Conservation (phyloP, 2,797 vertebrate species). For the Argya squamiceps region DNA sequence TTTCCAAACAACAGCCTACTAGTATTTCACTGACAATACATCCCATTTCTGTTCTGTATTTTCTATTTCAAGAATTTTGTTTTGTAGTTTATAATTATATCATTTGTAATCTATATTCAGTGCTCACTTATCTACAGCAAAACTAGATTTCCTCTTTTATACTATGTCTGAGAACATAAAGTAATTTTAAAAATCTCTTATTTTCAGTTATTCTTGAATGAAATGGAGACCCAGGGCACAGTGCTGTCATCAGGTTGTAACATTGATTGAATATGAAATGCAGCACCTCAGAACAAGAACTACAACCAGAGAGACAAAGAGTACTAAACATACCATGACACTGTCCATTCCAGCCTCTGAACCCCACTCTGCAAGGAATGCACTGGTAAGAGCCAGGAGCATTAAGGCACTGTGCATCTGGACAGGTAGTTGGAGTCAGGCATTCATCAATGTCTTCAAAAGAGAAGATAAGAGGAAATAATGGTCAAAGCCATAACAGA, state of each 20-base stretch:
- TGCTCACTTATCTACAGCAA: not conserved
- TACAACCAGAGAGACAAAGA: not conserved
- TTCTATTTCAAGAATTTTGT: not conserved
- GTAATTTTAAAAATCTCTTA: not conserved
- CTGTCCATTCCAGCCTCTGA: conserved; percentile 84
- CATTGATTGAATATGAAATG: not conserved
- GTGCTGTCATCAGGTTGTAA: not conserved
- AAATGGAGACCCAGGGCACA: not conserved
- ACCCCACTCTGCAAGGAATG: conserved; percentile 85
- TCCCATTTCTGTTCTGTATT: not conserved
- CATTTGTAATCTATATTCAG: not conserved
- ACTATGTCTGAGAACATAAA: not conserved
- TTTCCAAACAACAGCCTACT: not conserved
- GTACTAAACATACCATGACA: conserved; percentile 84
- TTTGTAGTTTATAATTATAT: not conserved
- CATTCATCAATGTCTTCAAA: conserved; percentile 90
- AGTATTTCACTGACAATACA: not conserved
- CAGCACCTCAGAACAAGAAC: not conserved
- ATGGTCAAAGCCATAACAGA: not conserved
- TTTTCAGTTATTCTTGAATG: not conserved
- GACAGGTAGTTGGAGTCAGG: conserved; percentile 78
- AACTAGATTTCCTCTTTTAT: not conserved
- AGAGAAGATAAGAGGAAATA: conserved; percentile 12
- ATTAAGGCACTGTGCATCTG: conserved; percentile 88
- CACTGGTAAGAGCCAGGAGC: conserved; percentile 87